Base-by-base conservation (phyloP, 1,140 invertebrate genomes). In the Procambarus clarkii region DNA sequence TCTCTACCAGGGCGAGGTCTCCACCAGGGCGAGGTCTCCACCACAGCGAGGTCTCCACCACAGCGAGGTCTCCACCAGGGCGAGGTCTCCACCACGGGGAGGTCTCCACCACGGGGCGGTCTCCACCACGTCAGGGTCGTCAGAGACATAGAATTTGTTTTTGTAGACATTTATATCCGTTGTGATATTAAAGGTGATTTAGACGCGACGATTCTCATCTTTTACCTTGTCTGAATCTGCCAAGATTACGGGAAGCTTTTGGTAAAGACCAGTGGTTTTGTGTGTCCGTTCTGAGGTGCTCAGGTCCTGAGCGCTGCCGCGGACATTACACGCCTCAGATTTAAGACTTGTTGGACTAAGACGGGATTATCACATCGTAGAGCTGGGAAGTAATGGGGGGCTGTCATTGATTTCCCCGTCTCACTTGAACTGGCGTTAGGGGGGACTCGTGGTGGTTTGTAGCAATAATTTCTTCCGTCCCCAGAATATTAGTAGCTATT, bases 101-200 rank as follows among this genome's bases (percentile, higher is more conserved):
- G 7, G 50, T 60, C 54, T 8, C 58, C 81, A 83, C 60, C 69
- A 83, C 24, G 15, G 15, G 9, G 44, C 48, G 69, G 69, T 83
- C 69, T 83, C 69, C 45, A 83, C 50, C 34, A 34, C 34, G 34
- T 34, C 34, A 34, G 34, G 34, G 34, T 34, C 34, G 44, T 69
- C 34, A 21, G 24, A 54, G 58, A 64, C 69, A 44, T 15, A 58
- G 69, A 44, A 83, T 83, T 64, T 69, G 60, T 83, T 60, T 83
- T 83, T 60, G 46, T 9, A 45, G 24, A 46, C 45, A 83, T 83
- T 83, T 64, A 83, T 83, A 83, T 83, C 34, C 44, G 18, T 18
- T 24, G 81, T 54, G 21, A 83, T 69, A 83, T 83, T 69, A 45
- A 45, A 83, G 58, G 58, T 83, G 81, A 83, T 83, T 83, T 83